Conservation (phyloP, 2,888 invertebrate genomes). For the Prionchulus punctatus region DNA sequence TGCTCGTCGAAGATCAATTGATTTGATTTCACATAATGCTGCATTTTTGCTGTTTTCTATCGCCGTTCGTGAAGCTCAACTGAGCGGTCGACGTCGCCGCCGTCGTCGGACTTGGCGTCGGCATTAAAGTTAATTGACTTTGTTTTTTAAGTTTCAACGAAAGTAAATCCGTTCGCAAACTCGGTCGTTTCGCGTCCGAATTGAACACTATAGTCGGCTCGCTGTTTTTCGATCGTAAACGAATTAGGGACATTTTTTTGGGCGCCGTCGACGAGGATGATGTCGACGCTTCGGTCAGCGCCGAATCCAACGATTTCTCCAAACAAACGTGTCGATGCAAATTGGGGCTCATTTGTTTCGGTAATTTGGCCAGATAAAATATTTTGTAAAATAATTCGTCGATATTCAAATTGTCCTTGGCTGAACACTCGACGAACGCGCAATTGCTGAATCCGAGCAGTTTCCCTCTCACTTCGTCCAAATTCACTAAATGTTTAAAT, state of each 20-base stretch:
- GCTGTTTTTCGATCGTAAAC: conserved; percentile 5
- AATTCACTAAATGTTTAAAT: not conserved
- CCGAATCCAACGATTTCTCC: conserved; percentile 1
- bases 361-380: conserved; percentile 62
- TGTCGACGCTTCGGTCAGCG: not conserved
- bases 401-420: conserved; percentile 59
- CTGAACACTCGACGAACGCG: conserved; percentile 64
- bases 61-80: no score
- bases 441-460: conserved; percentile 35
- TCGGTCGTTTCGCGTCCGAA: conserved; percentile 68
- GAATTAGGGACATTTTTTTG: not conserved
- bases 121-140: not conserved
- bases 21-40: no score
- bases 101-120: not conserved
- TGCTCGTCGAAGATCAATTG: no score
- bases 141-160: not conserved
- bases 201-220: conserved; percentile 40
- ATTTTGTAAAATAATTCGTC: conserved; percentile 56
- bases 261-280: not conserved
- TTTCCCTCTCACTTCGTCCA: not conserved
- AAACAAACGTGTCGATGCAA: conserved; percentile 1
- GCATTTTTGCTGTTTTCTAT: no score
- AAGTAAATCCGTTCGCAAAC: conserved; percentile 56
- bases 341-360: conserved; percentile 64
- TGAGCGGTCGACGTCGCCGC: no score